Evolutionary conservation across 2,113 vertebrate genomes (phyloP), one percentile per base, ranked within the genome.

Genomic region (Apodemus speciosus): DNA sequence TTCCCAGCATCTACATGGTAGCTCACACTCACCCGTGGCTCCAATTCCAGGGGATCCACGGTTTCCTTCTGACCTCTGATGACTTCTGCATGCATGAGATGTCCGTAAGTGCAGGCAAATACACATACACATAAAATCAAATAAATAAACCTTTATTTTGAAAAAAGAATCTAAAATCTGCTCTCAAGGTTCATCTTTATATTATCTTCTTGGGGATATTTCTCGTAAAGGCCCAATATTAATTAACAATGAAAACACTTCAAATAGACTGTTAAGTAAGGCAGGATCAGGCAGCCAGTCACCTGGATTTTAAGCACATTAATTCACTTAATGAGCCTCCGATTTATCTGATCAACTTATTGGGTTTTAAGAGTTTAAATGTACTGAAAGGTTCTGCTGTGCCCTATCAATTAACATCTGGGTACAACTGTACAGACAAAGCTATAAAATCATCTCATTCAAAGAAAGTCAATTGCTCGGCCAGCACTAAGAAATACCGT

Each of bases 281-380:
- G 90, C 73, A 96, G 2, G 46, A 96, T 64, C 81, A 97, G 94
- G 87, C 96, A 85, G 90, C 79, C 96, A 97, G 91, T 96, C 94
- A 95, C 85, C 94, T 97, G 94, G 95, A 91, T 96, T 98, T 97
- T 97, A 96, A 97, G 80, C 71, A 96, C 68, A 96, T 96, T 97
- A 97, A 96, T 97, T 97, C 95, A 96, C 72, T 95, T 98, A 98
- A 97, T 91, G 76, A 97, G 93, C 88, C 97, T 98, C 84, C 9
- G 53, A 96, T 94, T 96, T 95, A 97, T 95, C 91, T 94, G 86
- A 97, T 96, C 95, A 96, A 81, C 25, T 96, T 96, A 89, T 38
- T 95, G 51, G 72, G 89, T 86, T 73, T 94, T 32, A 38, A 27
- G 18, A 95, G 90, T 96, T 98, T 97, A 96, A 97, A 94, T 93